These are phyloP conservation scores for Scarus forsteni DNA, from an alignment of 2,797 vertebrate genomes.

Conservation along the genomic window DNA sequence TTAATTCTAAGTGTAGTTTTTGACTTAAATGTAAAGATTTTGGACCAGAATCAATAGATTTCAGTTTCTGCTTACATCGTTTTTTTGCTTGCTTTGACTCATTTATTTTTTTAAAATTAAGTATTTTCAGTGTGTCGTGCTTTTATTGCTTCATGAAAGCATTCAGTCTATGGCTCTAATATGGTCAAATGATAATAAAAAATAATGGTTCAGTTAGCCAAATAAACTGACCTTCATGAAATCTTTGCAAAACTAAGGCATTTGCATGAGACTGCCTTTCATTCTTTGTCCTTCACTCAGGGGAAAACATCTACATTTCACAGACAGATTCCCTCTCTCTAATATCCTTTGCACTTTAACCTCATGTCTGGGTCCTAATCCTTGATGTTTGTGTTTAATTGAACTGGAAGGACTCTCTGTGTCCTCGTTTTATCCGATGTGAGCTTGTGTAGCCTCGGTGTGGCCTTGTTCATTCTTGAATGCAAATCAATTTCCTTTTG, in stretches of 20 bases:
- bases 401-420: conserved; percentile 6
- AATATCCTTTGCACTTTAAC: conserved; percentile 26
- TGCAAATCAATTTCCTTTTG: conserved; percentile 54
- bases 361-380: conserved; percentile 38
- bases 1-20: no score
- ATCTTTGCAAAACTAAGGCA: background rate
- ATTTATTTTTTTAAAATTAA: no score
- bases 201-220: conserved; percentile 1
- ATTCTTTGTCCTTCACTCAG: conserved; percentile 10
- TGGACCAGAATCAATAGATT: no score
- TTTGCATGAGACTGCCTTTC: background rate
- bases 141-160: background rate
- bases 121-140: no score
- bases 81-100: no score
- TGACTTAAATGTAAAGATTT: no score
- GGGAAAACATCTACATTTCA: conserved; percentile 16
- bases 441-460: conserved; percentile 28
- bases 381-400: conserved; percentile 47
- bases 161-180: background rate
- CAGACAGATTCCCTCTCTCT: conserved; percentile 1
- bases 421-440: conserved; percentile 34
- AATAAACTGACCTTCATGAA: background rate
- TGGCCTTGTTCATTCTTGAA: conserved; percentile 34
- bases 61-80: no score
- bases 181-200: background rate